Base-by-base conservation (phyloP, 2,113 vertebrate species). In the Cacatua alba region DNA sequence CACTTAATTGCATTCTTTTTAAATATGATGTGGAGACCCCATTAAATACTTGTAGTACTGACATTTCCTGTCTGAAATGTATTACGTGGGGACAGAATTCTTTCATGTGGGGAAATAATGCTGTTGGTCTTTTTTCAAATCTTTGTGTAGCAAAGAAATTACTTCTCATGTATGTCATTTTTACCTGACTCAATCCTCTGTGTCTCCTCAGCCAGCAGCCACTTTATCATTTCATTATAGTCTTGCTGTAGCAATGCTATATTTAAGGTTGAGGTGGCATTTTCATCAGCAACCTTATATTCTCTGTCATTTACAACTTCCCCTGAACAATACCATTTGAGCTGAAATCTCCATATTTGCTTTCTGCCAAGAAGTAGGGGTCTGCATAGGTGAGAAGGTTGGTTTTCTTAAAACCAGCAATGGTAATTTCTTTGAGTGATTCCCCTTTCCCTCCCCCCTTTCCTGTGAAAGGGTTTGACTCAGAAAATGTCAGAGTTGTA, bases 141-240 rank as follows among this genome's bases (percentile, higher is more conserved):
- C 75, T 75, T 48, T 90, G 79, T 94, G 94, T 92, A 96, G 62
- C 79, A 85, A 94, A 92, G 69, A 87, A 97, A 87, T 94, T 1
- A 86, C 65, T 92, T 76, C 63, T 94, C 43, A 43, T 63, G 35
- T 92, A 7, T 93, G 85, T 94, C 67, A 81, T 74, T 92, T 95
- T 77, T 94, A 33, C 53, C 68, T 51, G 65, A 74, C n/a, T 96
- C 70, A 74, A 28, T 94, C 59, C 39, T 88, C 65, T 72, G 69
- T 86, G 68, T 82, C 65, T 86, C 60, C 68, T 88, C 88, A 81
- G 52, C 72, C 84, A 79, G 59, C 70, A 89, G 70, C 57, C 31
- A 33, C 63, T 43, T 82, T 51, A 86, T 84, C 10, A 80, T 94
- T 96, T 91, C 74, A 69, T 89, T 82, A 62, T 19, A 79, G 25